Percentiles rank a stretch among this genome's conserved stretches.
Conservation (phyloP, 2,113 vertebrate species). For the Saguinus midas region DNA sequence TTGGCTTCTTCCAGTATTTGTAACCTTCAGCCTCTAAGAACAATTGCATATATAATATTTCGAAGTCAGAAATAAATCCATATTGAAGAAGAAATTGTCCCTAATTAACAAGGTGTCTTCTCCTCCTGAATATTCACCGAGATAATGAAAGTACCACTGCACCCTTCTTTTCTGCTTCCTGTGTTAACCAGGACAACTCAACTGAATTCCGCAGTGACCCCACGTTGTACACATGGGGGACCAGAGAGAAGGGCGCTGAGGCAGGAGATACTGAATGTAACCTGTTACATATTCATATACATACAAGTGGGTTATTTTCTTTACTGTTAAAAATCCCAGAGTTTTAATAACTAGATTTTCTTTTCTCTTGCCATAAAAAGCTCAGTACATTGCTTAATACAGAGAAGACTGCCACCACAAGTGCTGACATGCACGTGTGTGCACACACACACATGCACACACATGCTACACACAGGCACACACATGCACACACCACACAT, state of each 20-base stretch:
- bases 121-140: no score
- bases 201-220: neutral
- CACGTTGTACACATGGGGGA: rapidly evolving
- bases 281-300: rapidly evolving
- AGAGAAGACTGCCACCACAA: neutral
- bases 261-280: rapidly evolving
- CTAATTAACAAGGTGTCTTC: neutral
- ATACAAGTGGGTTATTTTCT: neutral
- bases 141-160: neutral
- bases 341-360: neutral
- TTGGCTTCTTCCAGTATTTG: neutral
- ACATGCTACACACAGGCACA: no score
- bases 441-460: no score
- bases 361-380: neutral
- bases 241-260: rapidly evolving
- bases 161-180: neutral
- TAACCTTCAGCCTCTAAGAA: neutral
- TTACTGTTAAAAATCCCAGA: neutral
- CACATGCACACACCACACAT: no score
- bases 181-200: no score
- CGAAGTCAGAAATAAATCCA: neutral
- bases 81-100: neutral
- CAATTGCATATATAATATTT: neutral
- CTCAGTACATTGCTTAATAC: neutral
- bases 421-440: no score